Evolutionary conservation across 2,888 invertebrate species (phyloP), one percentile per base, ranked within the genome.

Genomic region (Lymantria monacha): DNA sequence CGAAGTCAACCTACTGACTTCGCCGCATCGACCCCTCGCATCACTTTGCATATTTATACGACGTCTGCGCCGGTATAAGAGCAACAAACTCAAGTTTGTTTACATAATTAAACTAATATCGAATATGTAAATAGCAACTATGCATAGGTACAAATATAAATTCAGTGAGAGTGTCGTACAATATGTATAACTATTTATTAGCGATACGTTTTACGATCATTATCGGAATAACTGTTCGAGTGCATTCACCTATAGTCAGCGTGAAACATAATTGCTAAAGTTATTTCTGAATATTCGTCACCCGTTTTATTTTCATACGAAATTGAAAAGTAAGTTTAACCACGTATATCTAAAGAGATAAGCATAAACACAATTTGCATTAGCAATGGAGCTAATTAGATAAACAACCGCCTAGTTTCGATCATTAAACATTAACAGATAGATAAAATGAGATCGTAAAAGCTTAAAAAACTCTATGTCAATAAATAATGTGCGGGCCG

Each of bases 381-480:
- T 72, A 68, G 68, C 59, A 61, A 59, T 66, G 62, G 57, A 71
- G 61, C 76, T 79, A 85, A 84, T 83, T 84, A 81, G 79, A 77
- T 75, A 78, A 82, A 83, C 78, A 81, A 78, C 74, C 76, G 65
- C 66, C 74, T 70, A 74, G 72, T 76, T 74, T 65, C 72, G 67
- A 74, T 75, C 69, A 73, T 79, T 78, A 78, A 79, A 76, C 72
- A 76, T 76, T 80, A 80, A 81, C 80, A 81, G 81, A 81, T 80
- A 74, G 75, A 74, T 78, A 74, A 81, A 85, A 85, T 81, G 76
- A 75, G 78, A 74, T 76, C 72, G 76, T 87, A 85, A 87, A 85
- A 82, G 74, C 70, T 72, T 79, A 83, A 80, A 80, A 75, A 86
- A 83, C 69, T 79, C 81, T 78, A 77, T 78, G 75, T 70, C 72